These are phyloP conservation scores for Eulemur coronatus DNA, from an alignment of 2,797 vertebrate genomes.

Conservation along the genomic window DNA sequence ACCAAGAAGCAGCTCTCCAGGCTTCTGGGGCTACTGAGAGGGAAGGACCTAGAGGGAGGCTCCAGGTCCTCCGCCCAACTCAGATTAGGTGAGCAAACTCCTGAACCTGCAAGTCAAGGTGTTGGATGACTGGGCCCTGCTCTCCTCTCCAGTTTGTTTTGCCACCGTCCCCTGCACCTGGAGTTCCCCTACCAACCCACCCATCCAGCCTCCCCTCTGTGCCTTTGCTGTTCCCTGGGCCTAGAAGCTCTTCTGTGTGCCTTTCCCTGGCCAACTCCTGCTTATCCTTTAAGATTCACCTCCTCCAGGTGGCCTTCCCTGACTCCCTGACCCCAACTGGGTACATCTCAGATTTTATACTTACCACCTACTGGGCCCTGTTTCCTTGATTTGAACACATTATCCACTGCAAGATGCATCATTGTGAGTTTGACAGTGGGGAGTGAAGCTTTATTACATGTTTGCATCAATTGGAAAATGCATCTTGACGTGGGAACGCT, in stretches of 20 bases:
- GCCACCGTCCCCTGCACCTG: not conserved
- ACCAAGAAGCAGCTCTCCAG: not conserved
- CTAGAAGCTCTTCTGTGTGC: not conserved
- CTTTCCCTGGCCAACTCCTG: not conserved
- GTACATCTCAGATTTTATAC: not conserved
- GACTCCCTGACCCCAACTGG: not conserved
- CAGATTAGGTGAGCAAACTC: not conserved
- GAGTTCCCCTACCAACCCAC: not conserved
- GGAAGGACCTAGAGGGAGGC: not conserved
- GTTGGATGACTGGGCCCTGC: not conserved
- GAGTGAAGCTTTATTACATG: not conserved
- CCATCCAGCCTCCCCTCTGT: not conserved
- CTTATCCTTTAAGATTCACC: not conserved
- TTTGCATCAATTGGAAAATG: not conserved
- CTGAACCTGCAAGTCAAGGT: not conserved
- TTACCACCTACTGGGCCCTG: not conserved
- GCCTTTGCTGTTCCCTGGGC: not conserved
- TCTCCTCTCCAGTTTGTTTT: not conserved
- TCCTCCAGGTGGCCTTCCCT: not conserved
- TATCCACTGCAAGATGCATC: not conserved
- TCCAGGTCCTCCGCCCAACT: not conserved
- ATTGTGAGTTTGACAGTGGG: not conserved
- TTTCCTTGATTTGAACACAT: not conserved
- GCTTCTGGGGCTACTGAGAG: not conserved
- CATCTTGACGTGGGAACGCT: not conserved